phyloP scores from a whole-genome alignment of 2,888 invertebrate species.

The Acrocera orbiculus region DNA sequence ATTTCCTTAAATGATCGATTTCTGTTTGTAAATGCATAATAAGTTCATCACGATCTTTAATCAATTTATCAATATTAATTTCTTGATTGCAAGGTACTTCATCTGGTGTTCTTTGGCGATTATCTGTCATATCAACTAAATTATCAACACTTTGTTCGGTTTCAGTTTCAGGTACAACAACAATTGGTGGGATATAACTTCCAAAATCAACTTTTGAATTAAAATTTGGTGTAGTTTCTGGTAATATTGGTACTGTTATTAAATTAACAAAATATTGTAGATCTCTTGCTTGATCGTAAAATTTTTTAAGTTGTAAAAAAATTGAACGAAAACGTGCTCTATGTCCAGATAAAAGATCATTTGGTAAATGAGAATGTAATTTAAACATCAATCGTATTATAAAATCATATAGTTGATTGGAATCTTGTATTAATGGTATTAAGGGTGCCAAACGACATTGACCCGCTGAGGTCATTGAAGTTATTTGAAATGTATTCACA shows the following conservation, averaged over 20 bases:
- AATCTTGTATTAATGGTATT: conserved; percentile 88
- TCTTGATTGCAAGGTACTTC: conserved; percentile 5
- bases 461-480: conserved; percentile 93
- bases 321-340: conserved; percentile 77
- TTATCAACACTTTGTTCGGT: conserved; percentile 23
- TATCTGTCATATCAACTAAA: conserved; percentile 22
- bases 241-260: conserved; percentile 80
- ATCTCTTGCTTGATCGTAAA: conserved; percentile 83
- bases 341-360: conserved; percentile 81
- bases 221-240: conserved; percentile 91
- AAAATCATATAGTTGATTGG: conserved; percentile 90
- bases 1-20: conserved; percentile 15
- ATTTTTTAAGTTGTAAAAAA: conserved; percentile 72
- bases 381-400: conserved; percentile 92
- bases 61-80: conserved; percentile 19
- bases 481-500: conserved; percentile 80
- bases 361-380: conserved; percentile 75
- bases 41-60: conserved; percentile 49
- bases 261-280: conserved; percentile 95
- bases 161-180: conserved; percentile 50
- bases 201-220: conserved; percentile 74
- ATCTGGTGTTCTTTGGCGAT: conserved; percentile 9
- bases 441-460: conserved; percentile 93
- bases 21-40: conserved; percentile 68
- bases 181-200: conserved; percentile 87